Evolutionary conservation across 2,113 vertebrate species (phyloP).

Genomic region (Chaetorhynchus papuensis): DNA sequence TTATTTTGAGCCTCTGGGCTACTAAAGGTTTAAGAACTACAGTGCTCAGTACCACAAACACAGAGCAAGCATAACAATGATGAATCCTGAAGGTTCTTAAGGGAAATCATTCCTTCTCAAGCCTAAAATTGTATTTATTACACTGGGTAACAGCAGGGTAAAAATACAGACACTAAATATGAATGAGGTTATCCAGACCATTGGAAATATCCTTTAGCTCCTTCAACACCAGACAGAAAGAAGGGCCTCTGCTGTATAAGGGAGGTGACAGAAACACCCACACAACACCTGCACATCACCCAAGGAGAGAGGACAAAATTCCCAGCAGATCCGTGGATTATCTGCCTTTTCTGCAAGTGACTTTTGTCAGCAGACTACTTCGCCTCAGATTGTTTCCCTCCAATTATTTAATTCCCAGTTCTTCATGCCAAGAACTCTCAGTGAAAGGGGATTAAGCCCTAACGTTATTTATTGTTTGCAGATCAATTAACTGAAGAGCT

Average conservation of each 20-base stretch:
- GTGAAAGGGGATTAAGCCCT: not conserved
- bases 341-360: not conserved
- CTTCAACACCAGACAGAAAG: not conserved
- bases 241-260: not conserved
- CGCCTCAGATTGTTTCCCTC: not conserved
- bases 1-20: not conserved
- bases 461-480: not conserved
- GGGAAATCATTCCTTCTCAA: not conserved
- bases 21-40: not conserved
- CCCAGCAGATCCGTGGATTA: not conserved
- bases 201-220: not conserved
- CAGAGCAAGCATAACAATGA: not conserved
- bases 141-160: not conserved
- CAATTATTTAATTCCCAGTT: not conserved
- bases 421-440: not conserved
- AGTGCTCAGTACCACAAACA: not conserved
- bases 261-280: not conserved
- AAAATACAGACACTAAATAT: slow-evolving; percentile 10
- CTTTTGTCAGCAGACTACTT: not conserved
- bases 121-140: slow-evolving; percentile 7
- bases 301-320: not conserved
- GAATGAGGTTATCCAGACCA: not conserved
- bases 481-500: not conserved
- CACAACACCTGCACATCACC: not conserved
- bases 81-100: not conserved